Base-by-base conservation (phyloP, 1,140 invertebrate genomes). In the Brachionus rotundiformis region DNA sequence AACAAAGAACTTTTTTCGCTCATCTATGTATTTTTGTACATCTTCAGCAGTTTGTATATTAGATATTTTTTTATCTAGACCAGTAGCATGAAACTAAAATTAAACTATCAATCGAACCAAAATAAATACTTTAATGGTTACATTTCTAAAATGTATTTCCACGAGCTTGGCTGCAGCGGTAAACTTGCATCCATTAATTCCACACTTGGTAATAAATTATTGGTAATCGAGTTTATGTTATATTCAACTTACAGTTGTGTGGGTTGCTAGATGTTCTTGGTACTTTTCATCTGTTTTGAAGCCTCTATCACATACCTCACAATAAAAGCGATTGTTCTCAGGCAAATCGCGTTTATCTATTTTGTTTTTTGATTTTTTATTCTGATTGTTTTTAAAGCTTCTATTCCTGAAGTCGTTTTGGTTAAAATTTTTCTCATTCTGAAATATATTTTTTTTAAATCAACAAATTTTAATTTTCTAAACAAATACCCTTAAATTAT, bases 131-230 rank as follows among this genome's bases (percentile, higher is more conserved):
- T 39, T n/a, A n/a, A n/a, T n/a, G n/a, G n/a, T n/a, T 84, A 88
- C 87, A 89, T 92, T 91, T 86, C 90, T 88, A 83, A 93, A 91
- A 85, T 95, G 94, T 84, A 92, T 92, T 76, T 92, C 91, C 13
- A 95, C 90, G 1, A 94, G 84, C 85, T 92, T 92, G 8, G 92
- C 90, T 86, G 94, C 91, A 16, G 93, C 94, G 13, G 91, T 89
- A 88, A 93, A 95, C 27, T 89, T 90, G 85, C 94, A 95, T n/a
- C 92, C 92, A 84, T 94, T 92, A 16, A 93, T 90, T 49, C 91
- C 91, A 85, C 93, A 95, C 86, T 89, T 84, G 81, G 86, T 85
- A 33, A 76, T 59, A 80, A 76, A 82, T 29, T 31, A n/a, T 16
- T 13, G 7, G n/a, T n/a, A n/a, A n/a, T n/a, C n/a, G n/a, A 25